Evolutionary conservation across 2,888 invertebrate genomes (phyloP), one percentile per base, ranked within the genome.

Genomic region (Elmis aenea): DNA sequence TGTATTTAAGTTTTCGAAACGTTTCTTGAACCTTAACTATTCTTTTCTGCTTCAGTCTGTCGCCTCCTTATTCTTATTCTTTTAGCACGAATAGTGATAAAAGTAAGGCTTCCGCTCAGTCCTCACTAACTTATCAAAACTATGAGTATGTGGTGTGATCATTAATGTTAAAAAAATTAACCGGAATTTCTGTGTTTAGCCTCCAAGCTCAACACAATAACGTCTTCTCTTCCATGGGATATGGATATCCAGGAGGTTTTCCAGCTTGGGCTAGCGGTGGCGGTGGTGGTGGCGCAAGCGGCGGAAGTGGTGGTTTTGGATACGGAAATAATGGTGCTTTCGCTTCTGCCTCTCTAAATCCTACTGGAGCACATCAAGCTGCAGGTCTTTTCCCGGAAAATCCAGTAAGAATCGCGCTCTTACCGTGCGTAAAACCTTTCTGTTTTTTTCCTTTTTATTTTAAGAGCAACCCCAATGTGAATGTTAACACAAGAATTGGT

Each of bases 341-440:
- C 24, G 76, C 82, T 1, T 63, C 72, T 21, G 77, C 73, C 0
- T 66, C 70, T 1, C 64, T 73, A 26, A 75, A 76, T 13, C 74
- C 78, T 1, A 70, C 66, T 11, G 77, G 68, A 39, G 61, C 64
- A 9, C 72, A 72, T 30, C 82, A 82, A 52, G 63, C 74, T 1
- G 81, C 79, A 13, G 64, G 64, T 4, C 73, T 82, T 15, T 74
- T 60, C 49, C 82, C 82, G 1, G 64, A 66, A 45, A 81, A 80
- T 63, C 72, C 75, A 27, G 82, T 82, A 68, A 70, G 70, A 54
- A 18, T 36, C n/a, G 9, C 3, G 13, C 14, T 25, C 10, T 9
- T 27, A 5, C n/a, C 3, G 11, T 18, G 9, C 2, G 8, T 5
- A 9, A 5, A 18, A 12, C 6, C 5, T 26, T 14, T 15, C 3